Base-by-base conservation (phyloP, 2,113 vertebrate species). In the Hiodon alosoides region DNA sequence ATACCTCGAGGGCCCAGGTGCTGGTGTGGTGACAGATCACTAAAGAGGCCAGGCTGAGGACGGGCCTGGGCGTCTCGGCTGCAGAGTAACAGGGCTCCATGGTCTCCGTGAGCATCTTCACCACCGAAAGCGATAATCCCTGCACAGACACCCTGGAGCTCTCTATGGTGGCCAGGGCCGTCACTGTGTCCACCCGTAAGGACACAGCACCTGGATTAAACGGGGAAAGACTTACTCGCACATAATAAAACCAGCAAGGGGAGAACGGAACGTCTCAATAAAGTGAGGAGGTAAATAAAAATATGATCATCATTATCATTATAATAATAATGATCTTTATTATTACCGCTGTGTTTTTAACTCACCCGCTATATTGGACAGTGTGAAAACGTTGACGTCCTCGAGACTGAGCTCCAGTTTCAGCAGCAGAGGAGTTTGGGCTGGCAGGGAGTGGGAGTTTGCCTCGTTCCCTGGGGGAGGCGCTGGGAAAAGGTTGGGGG, bases 361-460 rank as follows among this genome's bases (percentile, higher is more conserved):
- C 55, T 85, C 85, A 98, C 97, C 97, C 79, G 96, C 94, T 47
- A 96, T 14, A 11, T 90, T 89, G 0, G 95, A 97, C 67, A 98
- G 84, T 0, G 95, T 95, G 84, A 97, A 98, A 74, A 98, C 83
- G 68, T 97, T 96, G 75, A 95, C 90, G 0, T 98, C 94, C 59
- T 98, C 94, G 85, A 99, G 90, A 82, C 90, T 91, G 76, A 94
- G 87, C 76, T 98, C 92, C 77, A 97, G 87, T 78, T 95, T 96
- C 88, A 94, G 95, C 54, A 96, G 87, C 73, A 94, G 83, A 13
- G 91, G 82, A 1, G 75, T 68, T 57, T 84, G 85, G 31, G 80
- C 74, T 31, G 81, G 71, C 11, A 62, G 0, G 11, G 14, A 0
- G 74, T 31, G 64, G 7, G 78, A 76, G 62, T 51, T 31, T 1